These are phyloP conservation scores for Corvus moneduloides DNA, from an alignment of 2,113 vertebrate genomes.

Conservation along the genomic window DNA sequence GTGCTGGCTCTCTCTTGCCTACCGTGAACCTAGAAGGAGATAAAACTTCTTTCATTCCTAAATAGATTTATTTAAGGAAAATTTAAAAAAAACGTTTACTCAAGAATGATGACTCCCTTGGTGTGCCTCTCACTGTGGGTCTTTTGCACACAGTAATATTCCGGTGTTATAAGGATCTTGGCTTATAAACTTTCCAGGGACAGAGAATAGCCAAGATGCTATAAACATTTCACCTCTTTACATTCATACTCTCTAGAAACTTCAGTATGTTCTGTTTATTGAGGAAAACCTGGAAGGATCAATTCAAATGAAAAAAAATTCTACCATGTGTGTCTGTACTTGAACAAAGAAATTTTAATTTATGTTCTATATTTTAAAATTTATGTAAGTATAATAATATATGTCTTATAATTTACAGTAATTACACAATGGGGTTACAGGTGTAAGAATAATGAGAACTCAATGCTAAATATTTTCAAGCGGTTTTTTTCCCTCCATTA, in stretches of 20 bases:
- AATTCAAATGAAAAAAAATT: neutral
- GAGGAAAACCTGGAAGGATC: neutral
- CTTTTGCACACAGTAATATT: neutral
- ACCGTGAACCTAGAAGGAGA: neutral
- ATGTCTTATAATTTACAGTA: neutral
- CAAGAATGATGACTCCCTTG: neutral
- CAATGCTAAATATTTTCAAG: neutral
- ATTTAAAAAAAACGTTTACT: neutral
- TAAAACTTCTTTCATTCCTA: neutral
- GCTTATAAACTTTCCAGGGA: neutral
- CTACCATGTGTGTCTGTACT: neutral
- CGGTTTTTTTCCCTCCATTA: neutral
- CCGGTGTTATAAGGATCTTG: neutral
- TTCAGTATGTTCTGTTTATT: neutral
- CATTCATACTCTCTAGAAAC: neutral
- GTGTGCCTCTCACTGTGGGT: neutral
- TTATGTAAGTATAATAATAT: neutral
- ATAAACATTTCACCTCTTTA: neutral
- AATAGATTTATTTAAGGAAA: neutral
- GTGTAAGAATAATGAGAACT: neutral
- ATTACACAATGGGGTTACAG: neutral
- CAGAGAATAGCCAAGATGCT: neutral
- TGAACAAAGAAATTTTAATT: neutral
- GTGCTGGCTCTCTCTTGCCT: neutral
- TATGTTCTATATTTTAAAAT: neutral